Percentiles rank a stretch among this genome's conserved stretches.
Evolutionary conservation across 1,140 invertebrate species (phyloP).

Genomic region (Brachionus paranguensis): DNA sequence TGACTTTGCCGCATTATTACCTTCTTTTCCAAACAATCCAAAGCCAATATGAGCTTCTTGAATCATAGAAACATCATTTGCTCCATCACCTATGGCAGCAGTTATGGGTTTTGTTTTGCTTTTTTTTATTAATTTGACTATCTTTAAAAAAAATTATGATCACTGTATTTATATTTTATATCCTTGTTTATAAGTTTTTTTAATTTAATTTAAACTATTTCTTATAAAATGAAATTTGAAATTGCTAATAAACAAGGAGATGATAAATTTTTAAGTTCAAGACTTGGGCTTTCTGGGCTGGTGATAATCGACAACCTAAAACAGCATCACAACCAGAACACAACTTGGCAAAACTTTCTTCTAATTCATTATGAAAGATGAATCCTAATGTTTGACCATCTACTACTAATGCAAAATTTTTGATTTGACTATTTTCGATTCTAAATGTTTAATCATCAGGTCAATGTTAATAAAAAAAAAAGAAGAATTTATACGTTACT

Average conservation of each 20-base stretch:
- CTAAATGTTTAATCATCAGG: neutral
- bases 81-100: conserved; percentile 63
- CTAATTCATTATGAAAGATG: conserved; percentile 45
- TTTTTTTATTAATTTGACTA: conserved; percentile 87
- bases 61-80: conserved; percentile 77
- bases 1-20: conserved; percentile 87
- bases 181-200: no score
- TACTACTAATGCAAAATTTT: conserved; percentile 47
- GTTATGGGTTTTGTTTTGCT: conserved; percentile 81
- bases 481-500: neutral
- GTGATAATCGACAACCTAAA: conserved; percentile 87
- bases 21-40: conserved; percentile 83
- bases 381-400: conserved; percentile 14
- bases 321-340: conserved; percentile 64
- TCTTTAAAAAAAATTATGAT: conserved; percentile 57
- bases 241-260: no score
- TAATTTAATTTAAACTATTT: no score
- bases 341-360: conserved; percentile 63
- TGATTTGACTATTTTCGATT: conserved; percentile 41
- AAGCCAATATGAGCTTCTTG: conserved; percentile 76
- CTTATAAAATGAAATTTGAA: neutral
- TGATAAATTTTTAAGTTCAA: conserved; percentile 62
- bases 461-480: neutral
- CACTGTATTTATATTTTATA: neutral
- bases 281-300: conserved; percentile 95